phyloP scores from a whole-genome alignment of 2,888 invertebrate species.

The Cremastobaeus sp. region DNA sequence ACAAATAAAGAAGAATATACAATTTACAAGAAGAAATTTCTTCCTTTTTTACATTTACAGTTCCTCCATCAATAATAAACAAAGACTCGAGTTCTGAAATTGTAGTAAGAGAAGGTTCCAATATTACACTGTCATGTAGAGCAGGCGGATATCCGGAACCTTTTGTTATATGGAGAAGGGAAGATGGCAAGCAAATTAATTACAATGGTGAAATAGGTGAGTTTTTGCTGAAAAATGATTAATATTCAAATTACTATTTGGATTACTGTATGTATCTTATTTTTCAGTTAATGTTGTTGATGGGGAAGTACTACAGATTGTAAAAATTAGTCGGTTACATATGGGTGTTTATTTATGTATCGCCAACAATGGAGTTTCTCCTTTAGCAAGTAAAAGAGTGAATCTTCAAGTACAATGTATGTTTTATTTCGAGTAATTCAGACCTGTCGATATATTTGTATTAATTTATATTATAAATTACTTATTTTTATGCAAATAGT shows the following conservation, averaged over 20 bases:
- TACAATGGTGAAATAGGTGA: conserved; percentile 92
- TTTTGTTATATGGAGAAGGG: conserved; percentile 94
- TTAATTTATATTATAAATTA: no score
- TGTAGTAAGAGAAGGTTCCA: conserved; percentile 93
- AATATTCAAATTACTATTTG: neutral
- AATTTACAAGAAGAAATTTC: neutral
- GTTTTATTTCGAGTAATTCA: no score
- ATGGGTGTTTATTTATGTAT: conserved; percentile 96
- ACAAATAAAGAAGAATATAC: no score
- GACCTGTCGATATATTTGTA: no score
- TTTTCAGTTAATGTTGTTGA: conserved; percentile 91
- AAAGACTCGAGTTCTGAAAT: conserved; percentile 94
- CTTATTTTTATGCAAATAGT: conserved; percentile 83
- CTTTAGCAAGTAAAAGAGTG: conserved; percentile 85
- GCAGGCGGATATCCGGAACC: conserved; percentile 94
- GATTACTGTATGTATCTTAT: conserved; percentile 5
- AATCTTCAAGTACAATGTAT: conserved; percentile 75
- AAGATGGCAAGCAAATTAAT: conserved; percentile 92
- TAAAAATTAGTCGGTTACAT: conserved; percentile 92
- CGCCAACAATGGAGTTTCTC: conserved; percentile 94
- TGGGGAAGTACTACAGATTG: conserved; percentile 90
- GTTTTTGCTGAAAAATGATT: neutral
- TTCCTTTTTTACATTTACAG: no score
- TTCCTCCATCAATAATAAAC: conserved; percentile 93
- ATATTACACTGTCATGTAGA: conserved; percentile 92